A percentile compares a stretch with the other conserved stretches of the same genome.
phyloP scores from a whole-genome alignment of 2,888 invertebrate genomes.

The Allygus modestus region DNA sequence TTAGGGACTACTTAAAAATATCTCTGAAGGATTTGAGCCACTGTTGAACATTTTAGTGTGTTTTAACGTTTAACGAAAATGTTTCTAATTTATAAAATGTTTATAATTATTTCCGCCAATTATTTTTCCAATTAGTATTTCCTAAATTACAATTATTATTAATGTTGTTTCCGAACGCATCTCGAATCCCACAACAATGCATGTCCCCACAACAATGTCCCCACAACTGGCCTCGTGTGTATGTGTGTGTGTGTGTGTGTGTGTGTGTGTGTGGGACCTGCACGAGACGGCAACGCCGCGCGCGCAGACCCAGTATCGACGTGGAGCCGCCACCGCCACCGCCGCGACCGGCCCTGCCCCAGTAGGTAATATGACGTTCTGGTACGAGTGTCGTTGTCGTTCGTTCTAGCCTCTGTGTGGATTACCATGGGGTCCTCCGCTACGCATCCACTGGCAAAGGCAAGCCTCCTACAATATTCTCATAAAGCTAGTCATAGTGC shows the following conservation, averaged over 20 bases:
- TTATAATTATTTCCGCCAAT: too few species aligned
- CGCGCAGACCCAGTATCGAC: slow-evolving; percentile 48
- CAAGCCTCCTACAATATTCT: not conserved
- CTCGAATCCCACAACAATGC: too few species aligned
- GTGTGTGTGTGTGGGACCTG: not conserved
- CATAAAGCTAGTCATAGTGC: not conserved
- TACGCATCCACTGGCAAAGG: slow-evolving; percentile 54
- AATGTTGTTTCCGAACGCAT: too few species aligned
- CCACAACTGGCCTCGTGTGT: not conserved
- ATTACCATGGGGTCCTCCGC: slow-evolving; percentile 53
- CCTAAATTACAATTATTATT: too few species aligned
- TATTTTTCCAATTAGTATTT: too few species aligned
- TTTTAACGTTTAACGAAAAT: too few species aligned
- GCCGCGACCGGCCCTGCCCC: slow-evolving; percentile 23
- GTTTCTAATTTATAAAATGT: too few species aligned
- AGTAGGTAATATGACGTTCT: slow-evolving; percentile 37
- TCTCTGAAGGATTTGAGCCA: too few species aligned
- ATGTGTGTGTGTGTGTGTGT: not conserved
- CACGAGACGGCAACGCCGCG: slow-evolving; percentile 40
- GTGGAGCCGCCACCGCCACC: not conserved
- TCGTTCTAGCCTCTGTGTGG: slow-evolving; percentile 40
- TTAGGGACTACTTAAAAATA: too few species aligned
- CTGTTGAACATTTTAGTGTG: too few species aligned
- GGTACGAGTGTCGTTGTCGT: slow-evolving; percentile 21
- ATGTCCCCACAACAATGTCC: too few species aligned